A percentile compares a stretch with the other conserved stretches of the same genome.
These are phyloP conservation scores for Pseudomyrmex dendroicus DNA, from an alignment of 1,140 invertebrate genomes.

Conservation along the genomic window DNA sequence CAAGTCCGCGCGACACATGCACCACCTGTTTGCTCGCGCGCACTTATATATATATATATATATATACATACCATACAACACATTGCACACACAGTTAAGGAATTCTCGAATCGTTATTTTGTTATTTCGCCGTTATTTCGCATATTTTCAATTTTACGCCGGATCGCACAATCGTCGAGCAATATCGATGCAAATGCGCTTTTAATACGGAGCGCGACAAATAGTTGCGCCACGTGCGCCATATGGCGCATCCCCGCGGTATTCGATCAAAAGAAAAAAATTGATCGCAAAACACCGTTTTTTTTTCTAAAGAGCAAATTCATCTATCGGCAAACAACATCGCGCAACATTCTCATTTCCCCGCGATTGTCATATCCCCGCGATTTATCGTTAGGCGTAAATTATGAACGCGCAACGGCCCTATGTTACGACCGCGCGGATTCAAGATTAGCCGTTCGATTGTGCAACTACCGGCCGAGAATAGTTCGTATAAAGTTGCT, in stretches of 20 bases:
- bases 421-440: not conserved
- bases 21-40: constrained; percentile 54
- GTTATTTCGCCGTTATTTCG: not conserved
- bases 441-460: constrained; percentile 60
- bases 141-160: constrained; percentile 1
- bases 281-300: not conserved
- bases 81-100: not conserved
- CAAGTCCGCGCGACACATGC: not conserved
- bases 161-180: not conserved
- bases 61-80: too few species aligned
- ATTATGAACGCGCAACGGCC: constrained; percentile 7
- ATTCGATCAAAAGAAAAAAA: constrained; percentile 2
- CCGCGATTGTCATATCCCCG: not conserved
- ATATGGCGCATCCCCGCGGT: too few species aligned
- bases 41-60: not conserved
- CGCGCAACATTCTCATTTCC: not conserved
- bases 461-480: constrained; percentile 60
- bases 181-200: constrained; percentile 3
- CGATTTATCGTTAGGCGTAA: not conserved
- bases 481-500: constrained; percentile 36
- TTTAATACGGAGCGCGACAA: not conserved
- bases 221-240: not conserved
- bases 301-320: too few species aligned
- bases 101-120: not conserved
- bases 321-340: not conserved